phyloP scores from a whole-genome alignment of 2,797 vertebrate genomes.

The Acanthurus tractus region DNA sequence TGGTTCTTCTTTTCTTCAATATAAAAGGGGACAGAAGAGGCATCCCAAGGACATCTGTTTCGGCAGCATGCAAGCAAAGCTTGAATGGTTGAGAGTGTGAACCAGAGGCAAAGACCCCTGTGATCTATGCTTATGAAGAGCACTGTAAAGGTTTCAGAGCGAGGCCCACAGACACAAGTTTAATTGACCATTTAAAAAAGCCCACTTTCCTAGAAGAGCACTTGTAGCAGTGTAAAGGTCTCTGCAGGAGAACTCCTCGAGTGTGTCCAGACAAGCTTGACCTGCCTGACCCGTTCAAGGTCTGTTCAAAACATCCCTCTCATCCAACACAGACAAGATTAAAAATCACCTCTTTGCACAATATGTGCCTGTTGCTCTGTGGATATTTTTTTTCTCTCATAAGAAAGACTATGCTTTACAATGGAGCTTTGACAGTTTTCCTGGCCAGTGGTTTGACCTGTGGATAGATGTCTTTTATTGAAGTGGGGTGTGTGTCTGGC shows the following conservation, averaged over 20 bases:
- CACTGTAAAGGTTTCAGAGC: constrained; percentile 40
- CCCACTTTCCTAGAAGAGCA: constrained; percentile 26
- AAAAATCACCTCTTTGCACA: constrained; percentile 16
- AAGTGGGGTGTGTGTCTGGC: constrained; percentile 38
- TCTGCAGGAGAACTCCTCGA: constrained; percentile 29
- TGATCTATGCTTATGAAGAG: constrained; percentile 44
- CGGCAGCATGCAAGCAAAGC: constrained; percentile 4
- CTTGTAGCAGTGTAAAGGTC: constrained; percentile 35
- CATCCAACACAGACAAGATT: constrained; percentile 21
- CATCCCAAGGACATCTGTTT: constrained; percentile 24
- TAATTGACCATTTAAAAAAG: constrained; percentile 32
- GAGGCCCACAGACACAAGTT: constrained; percentile 30
- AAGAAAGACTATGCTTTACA: constrained; percentile 33
- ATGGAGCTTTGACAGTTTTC: constrained; percentile 45
- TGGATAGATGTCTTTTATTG: constrained; percentile 32
- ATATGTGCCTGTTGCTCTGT: constrained; percentile 17
- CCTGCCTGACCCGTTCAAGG: constrained; percentile 31
- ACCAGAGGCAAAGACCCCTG: constrained; percentile 38
- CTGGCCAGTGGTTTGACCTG: constrained; percentile 54
- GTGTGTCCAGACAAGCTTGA: constrained; percentile 39
- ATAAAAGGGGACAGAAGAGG: constrained; percentile 18
- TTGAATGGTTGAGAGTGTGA: constrained; percentile 22
- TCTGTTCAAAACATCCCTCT: constrained; percentile 37
- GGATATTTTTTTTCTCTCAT: constrained; percentile 25
- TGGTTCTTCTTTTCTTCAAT: neutral